Conservation (phyloP, 2,113 vertebrate species). For the Salvelinus fontinalis region DNA sequence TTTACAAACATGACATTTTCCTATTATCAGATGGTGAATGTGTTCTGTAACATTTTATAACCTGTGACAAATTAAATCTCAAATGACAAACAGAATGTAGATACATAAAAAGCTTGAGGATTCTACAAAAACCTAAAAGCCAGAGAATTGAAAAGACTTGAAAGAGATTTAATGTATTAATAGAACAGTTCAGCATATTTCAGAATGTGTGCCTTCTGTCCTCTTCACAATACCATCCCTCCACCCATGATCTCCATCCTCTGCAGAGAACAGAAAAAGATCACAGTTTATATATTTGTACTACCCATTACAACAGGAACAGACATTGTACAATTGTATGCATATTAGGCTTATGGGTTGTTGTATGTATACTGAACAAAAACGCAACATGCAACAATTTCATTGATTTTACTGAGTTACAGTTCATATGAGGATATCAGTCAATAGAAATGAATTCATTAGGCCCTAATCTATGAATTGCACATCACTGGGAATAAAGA, state of each 20-base stretch:
- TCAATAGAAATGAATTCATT: no score
- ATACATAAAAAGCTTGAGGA: neutral
- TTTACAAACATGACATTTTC: neutral
- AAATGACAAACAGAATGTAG: neutral
- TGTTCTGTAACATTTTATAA: neutral
- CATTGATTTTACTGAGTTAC: no score
- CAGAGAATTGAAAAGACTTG: neutral
- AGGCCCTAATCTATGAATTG: no score
- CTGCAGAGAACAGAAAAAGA: conserved; percentile 60
- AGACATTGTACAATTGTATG: neutral
- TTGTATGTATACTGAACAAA: neutral
- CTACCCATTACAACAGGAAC: neutral
- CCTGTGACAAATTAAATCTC: neutral
- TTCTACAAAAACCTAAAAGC: neutral
- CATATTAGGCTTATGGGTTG: neutral
- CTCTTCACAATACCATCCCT: conserved; percentile 84
- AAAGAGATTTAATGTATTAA: neutral
- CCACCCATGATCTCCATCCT: conserved; percentile 94
- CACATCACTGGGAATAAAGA: no score
- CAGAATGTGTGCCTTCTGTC: neutral
- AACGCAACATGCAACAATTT: no score
- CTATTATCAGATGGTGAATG: neutral
- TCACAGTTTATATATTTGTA: neutral
- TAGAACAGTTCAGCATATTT: neutral
- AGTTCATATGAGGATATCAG: no score